Conservation (phyloP, 2,888 invertebrate genomes). For the Erebia epiphron region DNA sequence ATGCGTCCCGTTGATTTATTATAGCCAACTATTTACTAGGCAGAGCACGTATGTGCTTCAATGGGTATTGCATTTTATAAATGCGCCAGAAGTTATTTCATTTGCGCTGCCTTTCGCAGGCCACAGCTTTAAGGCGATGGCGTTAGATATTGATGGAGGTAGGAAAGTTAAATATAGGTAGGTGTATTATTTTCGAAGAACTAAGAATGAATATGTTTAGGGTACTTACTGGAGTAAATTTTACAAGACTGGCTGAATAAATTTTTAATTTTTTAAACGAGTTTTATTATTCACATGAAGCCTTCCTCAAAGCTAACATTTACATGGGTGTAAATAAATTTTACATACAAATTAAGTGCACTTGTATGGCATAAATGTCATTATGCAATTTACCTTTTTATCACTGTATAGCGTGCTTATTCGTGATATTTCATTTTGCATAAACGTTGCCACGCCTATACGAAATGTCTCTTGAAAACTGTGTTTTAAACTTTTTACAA, state of each 20-base stretch:
- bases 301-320: constrained; percentile 4
- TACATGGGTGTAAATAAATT: constrained; percentile 13
- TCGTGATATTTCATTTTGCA: constrained; percentile 50
- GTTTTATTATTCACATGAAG: too few species aligned
- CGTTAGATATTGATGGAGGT: background rate
- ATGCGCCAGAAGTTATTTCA: constrained; percentile 33
- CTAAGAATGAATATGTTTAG: too few species aligned
- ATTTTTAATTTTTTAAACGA: too few species aligned
- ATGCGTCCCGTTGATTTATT: constrained; percentile 70
- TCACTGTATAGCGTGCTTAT: constrained; percentile 31
- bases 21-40: constrained; percentile 62
- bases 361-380: constrained; percentile 30
- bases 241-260: too few species aligned
- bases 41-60: constrained; percentile 50
- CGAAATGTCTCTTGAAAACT: constrained; percentile 56
- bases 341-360: constrained; percentile 26
- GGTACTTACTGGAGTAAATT: too few species aligned
- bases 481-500: constrained; percentile 34
- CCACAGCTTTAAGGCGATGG: constrained; percentile 9
- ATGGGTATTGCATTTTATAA: constrained; percentile 41
- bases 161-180: too few species aligned
- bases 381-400: constrained; percentile 29
- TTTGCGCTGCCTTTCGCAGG: constrained; percentile 19
- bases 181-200: too few species aligned
- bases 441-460: constrained; percentile 68